Percentiles rank a stretch among this genome's conserved stretches.
Conservation (phyloP, 2,888 invertebrate genomes). For the Sphaerophoria rueppellii region DNA sequence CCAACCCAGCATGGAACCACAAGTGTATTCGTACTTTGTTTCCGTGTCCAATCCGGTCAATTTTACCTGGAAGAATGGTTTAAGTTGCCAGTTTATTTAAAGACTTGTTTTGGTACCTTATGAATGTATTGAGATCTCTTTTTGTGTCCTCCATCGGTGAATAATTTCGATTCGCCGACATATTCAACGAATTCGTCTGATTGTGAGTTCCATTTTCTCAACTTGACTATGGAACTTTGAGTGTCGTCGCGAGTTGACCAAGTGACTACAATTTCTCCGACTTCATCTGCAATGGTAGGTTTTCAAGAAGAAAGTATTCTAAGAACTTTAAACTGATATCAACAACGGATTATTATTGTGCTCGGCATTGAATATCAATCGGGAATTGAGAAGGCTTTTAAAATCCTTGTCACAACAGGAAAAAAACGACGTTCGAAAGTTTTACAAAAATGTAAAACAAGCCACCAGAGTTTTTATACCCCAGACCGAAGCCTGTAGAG, state of each 20-base stretch:
- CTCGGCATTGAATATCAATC: too few species aligned
- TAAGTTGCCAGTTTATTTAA: neutral
- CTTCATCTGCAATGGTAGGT: slow-evolving; percentile 85
- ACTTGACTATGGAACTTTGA: slow-evolving; percentile 87
- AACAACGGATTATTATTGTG: too few species aligned
- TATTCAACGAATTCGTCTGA: slow-evolving; percentile 81
- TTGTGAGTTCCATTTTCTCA: slow-evolving; percentile 85
- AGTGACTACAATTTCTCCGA: slow-evolving; percentile 89
- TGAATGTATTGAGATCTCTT: slow-evolving; percentile 89
- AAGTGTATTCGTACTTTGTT: slow-evolving; percentile 90
- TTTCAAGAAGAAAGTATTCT: neutral
- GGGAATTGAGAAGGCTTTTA: too few species aligned
- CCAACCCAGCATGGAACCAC: slow-evolving; percentile 91
- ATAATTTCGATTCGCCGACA: slow-evolving; percentile 84
- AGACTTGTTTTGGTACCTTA: slow-evolving; percentile 83
- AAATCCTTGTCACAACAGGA: too few species aligned
- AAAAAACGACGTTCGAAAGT: too few species aligned
- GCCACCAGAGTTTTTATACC: too few species aligned
- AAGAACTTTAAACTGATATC: neutral
- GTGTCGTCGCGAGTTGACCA: slow-evolving; percentile 91
- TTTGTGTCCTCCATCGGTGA: slow-evolving; percentile 88
- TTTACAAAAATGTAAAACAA: too few species aligned
- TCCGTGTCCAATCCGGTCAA: slow-evolving; percentile 85
- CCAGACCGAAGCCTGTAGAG: too few species aligned
- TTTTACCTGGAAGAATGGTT: slow-evolving; percentile 65